These are phyloP conservation scores for Pteromalus puparum DNA, from an alignment of 1,140 invertebrate genomes.

Conservation along the genomic window DNA sequence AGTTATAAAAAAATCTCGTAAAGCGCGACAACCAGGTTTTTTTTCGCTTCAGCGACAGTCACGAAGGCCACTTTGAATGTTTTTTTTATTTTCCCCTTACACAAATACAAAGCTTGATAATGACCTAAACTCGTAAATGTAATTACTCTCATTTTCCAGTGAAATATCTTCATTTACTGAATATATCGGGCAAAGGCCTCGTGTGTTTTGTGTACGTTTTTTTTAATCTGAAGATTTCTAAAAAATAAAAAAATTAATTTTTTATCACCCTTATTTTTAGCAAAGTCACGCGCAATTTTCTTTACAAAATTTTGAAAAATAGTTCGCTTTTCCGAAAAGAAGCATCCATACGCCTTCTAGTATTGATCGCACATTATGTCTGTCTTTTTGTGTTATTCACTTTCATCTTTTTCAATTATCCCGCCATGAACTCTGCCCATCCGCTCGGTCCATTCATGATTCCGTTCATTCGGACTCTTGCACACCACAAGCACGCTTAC, in stretches of 20 bases:
- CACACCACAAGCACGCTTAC: conserved; percentile 62
- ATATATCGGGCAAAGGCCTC: conserved; percentile 62
- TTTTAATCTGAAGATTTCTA: conserved; percentile 53
- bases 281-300: conserved; percentile 62
- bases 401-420: conserved; percentile 27
- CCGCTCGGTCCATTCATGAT: conserved; percentile 46
- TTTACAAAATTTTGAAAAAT: conserved; percentile 75
- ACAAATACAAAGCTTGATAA: conserved; percentile 64
- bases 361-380: conserved; percentile 47
- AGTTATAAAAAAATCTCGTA: conserved; percentile 58
- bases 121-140: conserved; percentile 55
- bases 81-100: conserved; percentile 65
- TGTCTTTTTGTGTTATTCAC: conserved; percentile 19
- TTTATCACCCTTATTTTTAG: conserved; percentile 48
- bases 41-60: conserved; percentile 64
- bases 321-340: conserved; percentile 70
- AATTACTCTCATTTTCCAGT: conserved; percentile 50
- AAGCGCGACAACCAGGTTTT: conserved; percentile 54
- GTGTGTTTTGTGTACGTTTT: conserved; percentile 65
- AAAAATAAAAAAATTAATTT: conserved; percentile 54
- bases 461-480: conserved; percentile 55
- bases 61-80: conserved; percentile 73
- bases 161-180: conserved; percentile 53
- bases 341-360: conserved; percentile 59
- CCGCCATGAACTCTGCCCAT: conserved; percentile 32